These are phyloP conservation scores for Caenorhabditis plicata DNA, from an alignment of 2,888 invertebrate species.

Conservation along the genomic window DNA sequence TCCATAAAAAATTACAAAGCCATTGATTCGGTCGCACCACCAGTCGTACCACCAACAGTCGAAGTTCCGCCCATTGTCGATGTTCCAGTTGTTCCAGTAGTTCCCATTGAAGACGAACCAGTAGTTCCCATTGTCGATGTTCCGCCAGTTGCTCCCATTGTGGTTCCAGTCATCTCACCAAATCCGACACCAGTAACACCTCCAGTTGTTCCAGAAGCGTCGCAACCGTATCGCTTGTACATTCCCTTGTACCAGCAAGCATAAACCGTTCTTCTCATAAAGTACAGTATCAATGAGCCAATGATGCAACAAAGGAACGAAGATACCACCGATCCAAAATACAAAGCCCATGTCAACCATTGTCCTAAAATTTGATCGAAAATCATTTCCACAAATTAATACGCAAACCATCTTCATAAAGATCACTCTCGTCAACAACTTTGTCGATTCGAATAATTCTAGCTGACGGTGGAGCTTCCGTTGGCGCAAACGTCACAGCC, in stretches of 20 bases:
- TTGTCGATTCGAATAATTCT: too few species aligned
- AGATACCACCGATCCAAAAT: conserved; percentile 14
- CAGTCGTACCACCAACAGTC: too few species aligned
- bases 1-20: too few species aligned
- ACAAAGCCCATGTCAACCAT: conserved; percentile 28
- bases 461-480: too few species aligned
- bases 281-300: conserved; percentile 8
- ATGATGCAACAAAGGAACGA: conserved; percentile 2
- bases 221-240: conserved; percentile 40
- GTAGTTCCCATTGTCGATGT: conserved; percentile 3
- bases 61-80: conserved; percentile 2
- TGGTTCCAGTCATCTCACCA: conserved; percentile 8
- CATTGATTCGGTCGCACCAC: too few species aligned
- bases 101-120: background rate
- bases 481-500: too few species aligned
- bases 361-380: too few species aligned
- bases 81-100: conserved; percentile 6
- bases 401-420: too few species aligned
- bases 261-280: conserved; percentile 17
- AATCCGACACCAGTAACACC: conserved; percentile 24
- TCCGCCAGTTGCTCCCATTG: conserved; percentile 3
- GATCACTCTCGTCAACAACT: too few species aligned
- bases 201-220: conserved; percentile 25
- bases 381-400: too few species aligned
- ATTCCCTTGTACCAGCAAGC: conserved; percentile 36